phyloP scores from a whole-genome alignment of 1,140 invertebrate species.

The Pseudomyrmex flavicornis region DNA sequence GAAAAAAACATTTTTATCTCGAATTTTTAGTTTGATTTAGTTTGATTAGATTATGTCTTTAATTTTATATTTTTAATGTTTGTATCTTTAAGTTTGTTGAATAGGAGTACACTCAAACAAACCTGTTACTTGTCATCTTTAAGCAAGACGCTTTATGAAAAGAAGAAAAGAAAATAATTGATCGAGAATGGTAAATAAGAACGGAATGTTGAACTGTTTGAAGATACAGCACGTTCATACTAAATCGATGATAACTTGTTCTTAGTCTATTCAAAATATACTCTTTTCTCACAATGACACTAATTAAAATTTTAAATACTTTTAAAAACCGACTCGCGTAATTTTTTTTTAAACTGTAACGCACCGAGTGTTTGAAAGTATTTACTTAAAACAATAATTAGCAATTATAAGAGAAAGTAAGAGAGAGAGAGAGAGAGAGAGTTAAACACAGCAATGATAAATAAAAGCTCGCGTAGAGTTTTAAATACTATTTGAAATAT shows the following conservation, averaged over 20 bases:
- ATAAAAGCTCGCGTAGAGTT: conserved; percentile 11
- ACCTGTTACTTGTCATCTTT: conserved; percentile 64
- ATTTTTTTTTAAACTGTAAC: not conserved
- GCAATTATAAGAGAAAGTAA: not conserved
- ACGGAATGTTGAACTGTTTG: conserved; percentile 2
- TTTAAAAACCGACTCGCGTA: not conserved
- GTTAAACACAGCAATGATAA: not conserved
- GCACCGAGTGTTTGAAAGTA: not conserved
- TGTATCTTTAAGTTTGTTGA: conserved; percentile 19
- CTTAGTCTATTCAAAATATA: conserved; percentile 36
- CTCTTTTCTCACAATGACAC: not conserved
- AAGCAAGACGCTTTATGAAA: conserved; percentile 43
- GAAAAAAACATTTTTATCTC: not conserved
- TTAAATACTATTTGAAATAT: conserved; percentile 24
- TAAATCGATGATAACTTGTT: conserved; percentile 46
- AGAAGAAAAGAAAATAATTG: conserved; percentile 56
- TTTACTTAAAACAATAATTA: not conserved
- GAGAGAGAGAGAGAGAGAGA: too few species aligned
- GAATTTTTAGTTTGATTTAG: not conserved
- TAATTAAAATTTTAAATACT: not conserved
- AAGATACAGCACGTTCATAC: conserved; percentile 36
- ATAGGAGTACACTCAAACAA: conserved; percentile 36
- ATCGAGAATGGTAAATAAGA: conserved; percentile 29
- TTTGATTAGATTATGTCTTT: conserved; percentile 15
- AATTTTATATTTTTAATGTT: not conserved